Base-by-base conservation (phyloP, 2,888 invertebrate genomes). In the Macaria notata region DNA sequence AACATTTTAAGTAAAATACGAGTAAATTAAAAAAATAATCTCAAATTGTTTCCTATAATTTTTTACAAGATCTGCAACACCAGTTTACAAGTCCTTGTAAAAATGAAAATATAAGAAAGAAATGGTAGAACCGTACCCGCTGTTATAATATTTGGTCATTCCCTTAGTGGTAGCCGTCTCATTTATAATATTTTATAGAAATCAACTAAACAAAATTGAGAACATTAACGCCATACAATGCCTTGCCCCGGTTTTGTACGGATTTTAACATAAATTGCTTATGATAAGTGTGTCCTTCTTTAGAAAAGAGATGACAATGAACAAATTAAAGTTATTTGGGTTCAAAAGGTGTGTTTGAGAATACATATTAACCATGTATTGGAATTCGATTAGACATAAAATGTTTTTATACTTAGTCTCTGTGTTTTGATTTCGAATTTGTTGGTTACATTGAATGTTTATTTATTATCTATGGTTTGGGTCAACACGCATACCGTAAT, bases 171-270 rank as follows among this genome's bases (percentile, higher is more conserved):
- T 90, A 91, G 91, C 91, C 84, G 81, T 88, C 88, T 83, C 88
- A 83, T 89, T 90, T 88, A 90, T 89, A 89, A 90, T 87, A 90
- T 88, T 90, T 91, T 88, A 89, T 86, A 90, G 91, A 90, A 91
- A 90, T 90, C 91, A 91, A 90, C 91, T 88, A 90, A 87, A 90
- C 86, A 84, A 78, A 86, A 78, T 78, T 73, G 85, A 77, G 81
- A 84, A 88, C 88, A 88, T 90, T 88, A 88, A 86, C 80, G 75
- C 71, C 69, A 79, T 81, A 88, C 83, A 84, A 84, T 79, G 76
- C 75, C 68, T 67, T 83, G 89, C 78, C 77, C 84, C 82, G 88
- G 77, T 83, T 88, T 71, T 72, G 71, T 79, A 75, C 72, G 72
- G 73, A 69, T 80, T 86, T 88, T 82, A 84, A 84, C 78, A 76